phyloP scores from a whole-genome alignment of 2,888 invertebrate species.

The Deroplatys truncata region DNA sequence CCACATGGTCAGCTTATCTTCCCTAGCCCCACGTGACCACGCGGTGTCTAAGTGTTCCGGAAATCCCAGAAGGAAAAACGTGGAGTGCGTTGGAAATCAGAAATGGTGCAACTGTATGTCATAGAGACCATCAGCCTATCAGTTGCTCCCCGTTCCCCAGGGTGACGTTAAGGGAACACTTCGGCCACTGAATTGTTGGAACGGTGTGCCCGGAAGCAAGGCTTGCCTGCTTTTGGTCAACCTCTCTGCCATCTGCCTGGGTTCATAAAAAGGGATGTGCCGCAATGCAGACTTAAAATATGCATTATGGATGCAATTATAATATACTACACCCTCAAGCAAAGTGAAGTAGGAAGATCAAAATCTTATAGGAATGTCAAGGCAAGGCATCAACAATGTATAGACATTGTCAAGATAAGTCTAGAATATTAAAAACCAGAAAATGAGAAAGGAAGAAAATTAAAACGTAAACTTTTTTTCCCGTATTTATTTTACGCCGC shows the following conservation, averaged over 20 bases:
- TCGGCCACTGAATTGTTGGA: constrained; percentile 16
- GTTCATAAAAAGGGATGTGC: not conserved
- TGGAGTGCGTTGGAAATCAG: constrained; percentile 21
- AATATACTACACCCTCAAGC: too few species aligned
- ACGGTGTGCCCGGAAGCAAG: constrained; percentile 10
- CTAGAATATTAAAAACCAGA: too few species aligned
- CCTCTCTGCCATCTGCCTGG: too few species aligned
- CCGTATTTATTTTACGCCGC: too few species aligned
- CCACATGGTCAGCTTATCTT: not conserved
- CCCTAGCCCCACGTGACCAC: not conserved
- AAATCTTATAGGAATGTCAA: too few species aligned
- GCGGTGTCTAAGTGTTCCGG: constrained; percentile 11
- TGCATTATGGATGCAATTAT: not conserved
- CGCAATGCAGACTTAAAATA: not conserved
- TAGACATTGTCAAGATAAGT: too few species aligned
- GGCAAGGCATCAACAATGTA: too few species aligned
- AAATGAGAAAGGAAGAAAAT: too few species aligned
- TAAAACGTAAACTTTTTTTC: too few species aligned
- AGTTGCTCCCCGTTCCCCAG: constrained; percentile 7
- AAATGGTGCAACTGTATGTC: constrained; percentile 13
- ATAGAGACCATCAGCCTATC: constrained; percentile 22
- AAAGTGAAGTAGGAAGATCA: too few species aligned
- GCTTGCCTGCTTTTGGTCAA: not conserved
- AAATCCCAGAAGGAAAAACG: constrained; percentile 2
- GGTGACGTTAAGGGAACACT: constrained; percentile 16